These are phyloP conservation scores for Campopleginae sp. DNA, from an alignment of 2,888 invertebrate species.

Conservation along the genomic window DNA sequence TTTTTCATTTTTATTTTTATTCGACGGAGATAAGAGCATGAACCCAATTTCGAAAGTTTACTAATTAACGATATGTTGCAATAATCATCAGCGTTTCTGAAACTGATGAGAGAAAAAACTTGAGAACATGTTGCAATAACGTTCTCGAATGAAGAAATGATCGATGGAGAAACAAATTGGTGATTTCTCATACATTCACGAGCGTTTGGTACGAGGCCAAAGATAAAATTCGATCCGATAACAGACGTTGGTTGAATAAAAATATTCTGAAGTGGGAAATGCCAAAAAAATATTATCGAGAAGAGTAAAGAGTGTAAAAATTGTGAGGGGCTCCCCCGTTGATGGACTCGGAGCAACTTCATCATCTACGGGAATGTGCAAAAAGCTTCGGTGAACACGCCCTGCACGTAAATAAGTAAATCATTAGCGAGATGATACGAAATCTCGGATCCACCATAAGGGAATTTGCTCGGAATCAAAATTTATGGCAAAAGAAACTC, in stretches of 20 bases:
- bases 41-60: not conserved
- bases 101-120: not conserved
- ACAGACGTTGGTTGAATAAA: not conserved
- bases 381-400: not conserved
- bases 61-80: not conserved
- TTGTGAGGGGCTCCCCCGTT: not conserved
- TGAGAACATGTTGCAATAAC: not conserved
- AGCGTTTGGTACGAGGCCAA: not conserved
- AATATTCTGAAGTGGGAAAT: not conserved
- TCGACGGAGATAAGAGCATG: not conserved
- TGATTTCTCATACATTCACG: not conserved
- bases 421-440: conserved; percentile 5
- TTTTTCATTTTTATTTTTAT: not conserved
- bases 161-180: not conserved
- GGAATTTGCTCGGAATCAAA: conserved; percentile 11
- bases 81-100: not conserved
- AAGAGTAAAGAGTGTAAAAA: not conserved
- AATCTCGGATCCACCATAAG: conserved; percentile 2
- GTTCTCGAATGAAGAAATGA: not conserved
- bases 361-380: not conserved
- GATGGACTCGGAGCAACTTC: not conserved
- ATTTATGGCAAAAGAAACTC: not conserved
- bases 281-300: not conserved
- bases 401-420: not conserved
- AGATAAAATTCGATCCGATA: not conserved